A percentile compares a stretch with the other conserved stretches of the same genome.
Evolutionary conservation across 2,797 vertebrate genomes (phyloP).

Genomic region (Cirrhinus mrigala): DNA sequence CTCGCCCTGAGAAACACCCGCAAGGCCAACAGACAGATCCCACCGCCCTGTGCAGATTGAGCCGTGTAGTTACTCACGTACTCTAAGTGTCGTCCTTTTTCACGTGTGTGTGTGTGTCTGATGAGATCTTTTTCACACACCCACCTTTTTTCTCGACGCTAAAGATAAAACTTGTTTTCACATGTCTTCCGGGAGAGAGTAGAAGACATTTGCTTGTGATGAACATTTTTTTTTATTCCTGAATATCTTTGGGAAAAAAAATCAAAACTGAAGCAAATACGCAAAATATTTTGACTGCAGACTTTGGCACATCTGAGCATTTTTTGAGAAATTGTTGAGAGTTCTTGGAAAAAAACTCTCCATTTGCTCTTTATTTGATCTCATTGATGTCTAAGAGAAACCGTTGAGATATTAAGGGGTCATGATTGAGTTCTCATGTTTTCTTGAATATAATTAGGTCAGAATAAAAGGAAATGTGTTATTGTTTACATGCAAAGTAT

Average conservation of each 20-base stretch:
- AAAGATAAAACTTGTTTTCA: constrained; percentile 29
- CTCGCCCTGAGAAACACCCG: background rate
- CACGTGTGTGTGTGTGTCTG: background rate
- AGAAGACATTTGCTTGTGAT: constrained; percentile 1
- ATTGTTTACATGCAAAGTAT: too few species aligned
- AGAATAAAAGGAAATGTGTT: too few species aligned
- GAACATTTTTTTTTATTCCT: background rate
- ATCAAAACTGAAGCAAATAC: background rate
- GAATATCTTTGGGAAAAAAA: background rate
- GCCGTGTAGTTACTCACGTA: background rate
- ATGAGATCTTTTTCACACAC: constrained; percentile 21
- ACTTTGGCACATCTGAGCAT: background rate
- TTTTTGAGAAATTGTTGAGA: background rate
- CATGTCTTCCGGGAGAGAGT: background rate
- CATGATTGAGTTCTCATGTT: too few species aligned
- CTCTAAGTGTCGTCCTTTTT: background rate
- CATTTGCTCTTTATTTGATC: too few species aligned
- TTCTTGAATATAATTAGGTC: too few species aligned
- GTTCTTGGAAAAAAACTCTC: too few species aligned
- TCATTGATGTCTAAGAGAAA: too few species aligned
- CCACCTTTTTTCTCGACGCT: constrained; percentile 13
- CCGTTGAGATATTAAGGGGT: too few species aligned
- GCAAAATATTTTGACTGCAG: background rate
- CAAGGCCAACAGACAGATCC: background rate
- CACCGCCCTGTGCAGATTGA: too few species aligned